phyloP scores from a whole-genome alignment of 2,113 vertebrate species.

The Dipodomys spectabilis region DNA sequence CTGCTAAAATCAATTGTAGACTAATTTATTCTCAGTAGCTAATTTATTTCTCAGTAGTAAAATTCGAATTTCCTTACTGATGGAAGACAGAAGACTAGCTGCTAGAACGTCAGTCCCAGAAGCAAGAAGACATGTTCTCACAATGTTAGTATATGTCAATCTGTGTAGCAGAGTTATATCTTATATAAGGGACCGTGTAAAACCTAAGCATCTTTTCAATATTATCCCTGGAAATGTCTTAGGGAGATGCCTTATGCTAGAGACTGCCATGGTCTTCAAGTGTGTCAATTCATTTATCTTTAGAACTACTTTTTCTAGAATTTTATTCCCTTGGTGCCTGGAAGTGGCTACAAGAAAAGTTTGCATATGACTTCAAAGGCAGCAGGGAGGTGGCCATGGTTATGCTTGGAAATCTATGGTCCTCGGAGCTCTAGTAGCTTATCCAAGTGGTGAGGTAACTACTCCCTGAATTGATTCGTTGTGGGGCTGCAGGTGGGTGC shows the following conservation, averaged over 20 bases:
- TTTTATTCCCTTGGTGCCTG: neutral
- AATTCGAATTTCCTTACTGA: constrained; percentile 33
- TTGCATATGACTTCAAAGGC: neutral
- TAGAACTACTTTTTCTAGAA: neutral
- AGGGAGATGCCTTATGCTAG: neutral
- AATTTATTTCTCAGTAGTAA: constrained; percentile 13
- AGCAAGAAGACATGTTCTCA: neutral
- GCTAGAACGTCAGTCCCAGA: neutral
- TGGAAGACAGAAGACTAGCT: neutral
- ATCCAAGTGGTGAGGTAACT: rapidly evolving
- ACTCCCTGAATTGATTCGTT: neutral
- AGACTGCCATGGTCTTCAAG: neutral
- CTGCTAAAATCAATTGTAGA: neutral
- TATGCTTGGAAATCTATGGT: neutral
- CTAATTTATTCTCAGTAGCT: neutral
- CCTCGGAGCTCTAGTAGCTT: neutral
- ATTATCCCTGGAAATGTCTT: neutral
- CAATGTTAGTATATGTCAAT: neutral
- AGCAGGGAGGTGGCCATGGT: neutral
- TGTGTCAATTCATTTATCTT: neutral
- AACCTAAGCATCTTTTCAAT: neutral
- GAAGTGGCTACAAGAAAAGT: neutral
- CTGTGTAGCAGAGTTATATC: neutral
- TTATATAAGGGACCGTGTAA: neutral
- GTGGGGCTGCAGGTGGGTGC: neutral